Base-by-base conservation (phyloP, 2,797 vertebrate species). In the Philypnodon macrostomus region DNA sequence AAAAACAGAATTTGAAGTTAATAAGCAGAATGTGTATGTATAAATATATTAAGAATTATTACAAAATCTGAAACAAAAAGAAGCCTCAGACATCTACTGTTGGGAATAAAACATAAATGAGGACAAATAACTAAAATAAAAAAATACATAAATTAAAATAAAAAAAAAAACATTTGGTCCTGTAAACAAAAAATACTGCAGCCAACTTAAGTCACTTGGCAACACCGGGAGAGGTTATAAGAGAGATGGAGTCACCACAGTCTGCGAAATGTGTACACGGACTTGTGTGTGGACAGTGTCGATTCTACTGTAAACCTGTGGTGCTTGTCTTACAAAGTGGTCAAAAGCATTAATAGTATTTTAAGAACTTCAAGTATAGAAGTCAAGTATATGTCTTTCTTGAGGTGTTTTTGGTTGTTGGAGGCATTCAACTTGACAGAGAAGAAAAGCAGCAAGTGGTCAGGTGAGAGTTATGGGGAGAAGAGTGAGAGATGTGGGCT, bases 361-460 rank as follows among this genome's bases (percentile, higher is more conserved):
- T 70, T 51, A 66, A 55, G 61, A 72, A 65, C 53, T 70, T 63
- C 63, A 39, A 12, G n/a, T 40, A 40, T 13, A 41, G 37, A 41
- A 44, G 26, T 16, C 41, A 44, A 39, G 46, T 74, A 67, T 50
- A 60, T 63, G 57, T 79, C 53, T 86, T n/a, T n/a, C 67, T 77
- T 67, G 80, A 82, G 69, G 75, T 82, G 74, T 79, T 47, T 77
- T 81, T 74, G 79, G 75, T 70, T 75, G 76, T 75, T 80, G 82
- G 86, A 90, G 70, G 74, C 83, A 79, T 75, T 83, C 85, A 85
- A 87, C 81, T 88, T 89, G 89, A 85, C 88, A 81, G 85, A 91
- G 89, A 73, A 88, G 84, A 91, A n/a, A 88, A 90, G 90, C 87
- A 91, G 90, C 88, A 90, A 90, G 89, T 90, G 91, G 67, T 85